Evolutionary conservation across 2,113 vertebrate species (phyloP), one percentile per base, ranked within the genome.

Genomic region (Spermophilus dauricus): DNA sequence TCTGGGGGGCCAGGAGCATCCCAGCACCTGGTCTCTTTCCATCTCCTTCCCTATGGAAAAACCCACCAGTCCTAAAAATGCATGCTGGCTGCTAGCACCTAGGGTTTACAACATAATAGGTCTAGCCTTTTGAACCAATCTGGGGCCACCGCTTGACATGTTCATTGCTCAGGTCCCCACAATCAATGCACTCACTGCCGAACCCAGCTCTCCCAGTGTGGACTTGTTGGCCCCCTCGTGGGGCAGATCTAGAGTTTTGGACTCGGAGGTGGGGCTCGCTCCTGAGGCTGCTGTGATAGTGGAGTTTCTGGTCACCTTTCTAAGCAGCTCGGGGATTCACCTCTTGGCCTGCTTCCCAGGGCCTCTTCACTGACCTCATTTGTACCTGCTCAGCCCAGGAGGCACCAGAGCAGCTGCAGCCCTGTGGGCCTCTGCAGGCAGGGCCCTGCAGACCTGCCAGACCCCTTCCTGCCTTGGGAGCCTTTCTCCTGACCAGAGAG

Each of bases 371-470:
- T 67, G 26, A 26, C 5, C 45, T 37, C 32, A 0, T 61, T 39
- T n/a, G 73, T 12, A 51, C 51, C 63, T 63, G 0, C 32, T 24
- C 8, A n/a, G n/a, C 4, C 56, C 51, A 34, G 28, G 30, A 13
- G 17, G 26, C n/a, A 10, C 51, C 12, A 51, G 18, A n/a, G 72
- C 17, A 56, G 48, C 42, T 16, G 61, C 42, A 9, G 20, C 7
- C 14, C 12, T 22, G 2, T 0, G 5, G 51, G 37, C 8, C 78
- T 10, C 5, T 24, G 53, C 16, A 5, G 34, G 39, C 0, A 0
- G 18, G 51, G 30, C 34, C 2, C 67, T 48, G 37, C 17, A 58
- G 87, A 18, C 10, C 17, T 67, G 10, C 24, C 20, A 14, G 20
- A 8, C 70, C 18, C 22, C 7, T 18, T 6, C 0, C 20, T 7